These are phyloP conservation scores for Acanthurus tractus DNA, from an alignment of 2,797 vertebrate species.

Conservation along the genomic window DNA sequence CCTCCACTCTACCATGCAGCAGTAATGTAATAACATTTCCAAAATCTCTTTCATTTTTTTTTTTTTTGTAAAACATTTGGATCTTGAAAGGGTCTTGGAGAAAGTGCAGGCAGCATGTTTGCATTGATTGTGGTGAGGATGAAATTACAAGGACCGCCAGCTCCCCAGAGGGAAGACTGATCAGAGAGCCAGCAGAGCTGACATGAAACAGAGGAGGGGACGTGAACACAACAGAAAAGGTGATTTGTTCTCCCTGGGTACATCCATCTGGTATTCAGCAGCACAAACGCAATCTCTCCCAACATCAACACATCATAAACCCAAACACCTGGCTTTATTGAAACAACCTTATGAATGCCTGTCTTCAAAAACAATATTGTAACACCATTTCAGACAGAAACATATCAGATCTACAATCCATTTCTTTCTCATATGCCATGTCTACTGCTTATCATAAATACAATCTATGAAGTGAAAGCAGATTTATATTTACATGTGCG, in stretches of 20 bases:
- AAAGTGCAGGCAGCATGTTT: constrained; percentile 74
- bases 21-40: constrained; percentile 62
- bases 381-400: constrained; percentile 82
- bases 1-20: constrained; percentile 30
- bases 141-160: constrained; percentile 81
- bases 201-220: constrained; percentile 76
- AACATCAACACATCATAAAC: constrained; percentile 89
- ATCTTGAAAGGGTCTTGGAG: constrained; percentile 59
- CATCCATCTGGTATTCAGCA: constrained; percentile 87
- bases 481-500: constrained; percentile 77
- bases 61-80: constrained; percentile 56
- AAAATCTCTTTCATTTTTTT: constrained; percentile 49
- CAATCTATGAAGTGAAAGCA: constrained; percentile 72
- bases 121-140: constrained; percentile 81
- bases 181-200: constrained; percentile 80
- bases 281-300: constrained; percentile 86
- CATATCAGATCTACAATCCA: constrained; percentile 82
- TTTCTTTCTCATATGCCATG: constrained; percentile 76
- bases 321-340: constrained; percentile 86
- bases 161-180: constrained; percentile 80
- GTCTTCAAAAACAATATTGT: constrained; percentile 85
- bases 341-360: constrained; percentile 83
- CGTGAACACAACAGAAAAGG: constrained; percentile 81
- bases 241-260: constrained; percentile 84
- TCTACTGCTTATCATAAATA: constrained; percentile 80